Conservation (phyloP, 2,888 invertebrate genomes). For the Nomada fucata region DNA sequence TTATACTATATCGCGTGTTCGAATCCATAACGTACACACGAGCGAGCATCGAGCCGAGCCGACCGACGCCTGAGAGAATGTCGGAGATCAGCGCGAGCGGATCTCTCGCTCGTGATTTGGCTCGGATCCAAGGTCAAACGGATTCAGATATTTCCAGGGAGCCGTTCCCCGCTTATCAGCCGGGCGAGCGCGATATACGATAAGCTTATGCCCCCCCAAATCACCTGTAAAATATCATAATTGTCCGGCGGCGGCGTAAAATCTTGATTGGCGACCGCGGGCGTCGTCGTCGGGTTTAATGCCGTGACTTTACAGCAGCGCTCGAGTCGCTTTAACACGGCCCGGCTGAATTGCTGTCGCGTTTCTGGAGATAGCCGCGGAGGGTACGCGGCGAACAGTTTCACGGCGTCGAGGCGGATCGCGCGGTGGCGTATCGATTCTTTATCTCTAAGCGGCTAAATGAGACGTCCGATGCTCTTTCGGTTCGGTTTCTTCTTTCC, state of each 20-base stretch:
- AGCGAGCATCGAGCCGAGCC: neutral
- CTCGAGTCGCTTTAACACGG: conserved; percentile 58
- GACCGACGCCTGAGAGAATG: conserved; percentile 2
- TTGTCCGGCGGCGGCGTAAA: conserved; percentile 60
- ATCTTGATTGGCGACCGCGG: conserved; percentile 67
- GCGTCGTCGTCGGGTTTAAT: conserved; percentile 63
- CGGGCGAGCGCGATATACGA: conserved; percentile 57
- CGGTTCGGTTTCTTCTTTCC: neutral
- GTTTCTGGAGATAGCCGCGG: conserved; percentile 45
- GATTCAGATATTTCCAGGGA: conserved; percentile 68
- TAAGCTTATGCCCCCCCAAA: conserved; percentile 53
- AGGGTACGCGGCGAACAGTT: conserved; percentile 25
- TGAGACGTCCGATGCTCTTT: conserved; percentile 24
- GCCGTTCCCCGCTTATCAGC: conserved; percentile 57
- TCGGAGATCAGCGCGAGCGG: conserved; percentile 32
- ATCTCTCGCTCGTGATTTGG: conserved; percentile 56
- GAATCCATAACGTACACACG: too few relatives aligned
- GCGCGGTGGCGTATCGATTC: conserved; percentile 31
- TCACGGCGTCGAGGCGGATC: conserved; percentile 6
- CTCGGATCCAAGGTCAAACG: conserved; percentile 65
- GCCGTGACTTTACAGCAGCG: conserved; percentile 61
- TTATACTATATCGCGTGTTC: too few relatives aligned
- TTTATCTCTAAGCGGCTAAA: conserved; percentile 44
- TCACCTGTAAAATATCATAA: conserved; percentile 64
- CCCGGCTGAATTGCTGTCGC: conserved; percentile 44